These are phyloP conservation scores for Brachynemurus nebulosus DNA, from an alignment of 2,888 invertebrate genomes.

Conservation along the genomic window DNA sequence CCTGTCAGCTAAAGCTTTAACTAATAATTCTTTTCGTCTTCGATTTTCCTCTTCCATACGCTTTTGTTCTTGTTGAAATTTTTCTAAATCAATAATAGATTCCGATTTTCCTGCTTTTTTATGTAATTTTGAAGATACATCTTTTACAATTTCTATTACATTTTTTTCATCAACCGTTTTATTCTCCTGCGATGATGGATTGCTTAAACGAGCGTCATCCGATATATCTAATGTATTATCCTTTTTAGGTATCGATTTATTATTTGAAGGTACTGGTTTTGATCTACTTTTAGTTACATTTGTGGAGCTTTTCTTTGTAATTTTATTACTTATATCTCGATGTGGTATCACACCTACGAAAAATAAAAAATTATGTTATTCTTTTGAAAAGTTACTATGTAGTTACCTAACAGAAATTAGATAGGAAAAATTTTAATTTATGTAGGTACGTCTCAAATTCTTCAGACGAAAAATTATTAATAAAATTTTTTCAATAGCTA, in stretches of 20 bases:
- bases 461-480: too few relatives aligned
- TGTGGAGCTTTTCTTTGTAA: not conserved
- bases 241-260: too few relatives aligned
- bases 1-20: slow-evolving; percentile 61
- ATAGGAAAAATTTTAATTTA: too few relatives aligned
- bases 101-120: slow-evolving; percentile 5
- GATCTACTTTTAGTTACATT: slow-evolving; percentile 1
- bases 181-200: slow-evolving; percentile 4
- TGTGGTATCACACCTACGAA: not conserved
- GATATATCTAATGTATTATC: slow-evolving; percentile 12
- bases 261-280: slow-evolving; percentile 1
- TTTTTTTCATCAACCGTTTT: slow-evolving; percentile 14
- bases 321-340: not conserved
- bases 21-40: slow-evolving; percentile 54
- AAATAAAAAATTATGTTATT: not conserved
- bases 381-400: not conserved
- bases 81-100: slow-evolving; percentile 42
- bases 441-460: too few relatives aligned
- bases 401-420: too few relatives aligned
- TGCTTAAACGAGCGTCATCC: slow-evolving; percentile 13
- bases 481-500: not conserved
- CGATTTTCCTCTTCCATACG: slow-evolving; percentile 69
- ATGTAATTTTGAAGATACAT: slow-evolving; percentile 6
- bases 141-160: slow-evolving; percentile 14
- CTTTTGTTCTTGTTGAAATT: slow-evolving; percentile 56